These are phyloP conservation scores for Hipparchia sbordonii DNA, from an alignment of 2,888 invertebrate species.

Conservation along the genomic window DNA sequence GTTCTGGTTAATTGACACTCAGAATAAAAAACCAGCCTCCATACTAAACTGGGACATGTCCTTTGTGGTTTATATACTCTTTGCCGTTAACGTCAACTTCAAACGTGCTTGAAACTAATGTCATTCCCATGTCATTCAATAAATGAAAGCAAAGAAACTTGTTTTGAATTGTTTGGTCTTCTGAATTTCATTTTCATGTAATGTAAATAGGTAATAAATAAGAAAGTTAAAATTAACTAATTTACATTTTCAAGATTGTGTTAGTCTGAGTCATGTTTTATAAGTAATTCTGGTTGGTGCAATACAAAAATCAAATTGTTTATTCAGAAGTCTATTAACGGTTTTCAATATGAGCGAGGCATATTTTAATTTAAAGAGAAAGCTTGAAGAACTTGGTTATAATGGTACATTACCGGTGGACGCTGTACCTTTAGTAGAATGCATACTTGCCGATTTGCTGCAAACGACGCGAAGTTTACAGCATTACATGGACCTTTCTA, in stretches of 20 bases:
- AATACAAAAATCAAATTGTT: background rate
- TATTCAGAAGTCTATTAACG: background rate
- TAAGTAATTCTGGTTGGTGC: background rate
- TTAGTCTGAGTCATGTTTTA: background rate
- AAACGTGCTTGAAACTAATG: too few species aligned
- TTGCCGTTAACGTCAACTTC: too few species aligned
- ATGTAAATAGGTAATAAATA: background rate
- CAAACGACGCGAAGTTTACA: constrained; percentile 94
- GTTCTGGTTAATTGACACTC: too few species aligned
- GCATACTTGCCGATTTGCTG: constrained; percentile 90
- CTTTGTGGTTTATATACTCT: too few species aligned
- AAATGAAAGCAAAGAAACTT: too few species aligned
- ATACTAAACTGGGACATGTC: too few species aligned
- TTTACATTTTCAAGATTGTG: background rate
- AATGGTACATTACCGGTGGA: constrained; percentile 88
- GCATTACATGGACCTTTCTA: constrained; percentile 90
- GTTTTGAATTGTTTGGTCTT: too few species aligned
- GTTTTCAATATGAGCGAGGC: constrained; percentile 65
- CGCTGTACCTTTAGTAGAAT: constrained; percentile 90
- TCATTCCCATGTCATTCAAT: too few species aligned
- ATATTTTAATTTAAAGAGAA: constrained; percentile 82
- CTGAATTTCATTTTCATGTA: too few species aligned
- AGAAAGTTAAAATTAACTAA: background rate
- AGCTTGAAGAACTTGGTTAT: constrained; percentile 93
- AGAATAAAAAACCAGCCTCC: too few species aligned